These are phyloP conservation scores for Cervus canadensis DNA, from an alignment of 2,113 vertebrate genomes.

Conservation along the genomic window DNA sequence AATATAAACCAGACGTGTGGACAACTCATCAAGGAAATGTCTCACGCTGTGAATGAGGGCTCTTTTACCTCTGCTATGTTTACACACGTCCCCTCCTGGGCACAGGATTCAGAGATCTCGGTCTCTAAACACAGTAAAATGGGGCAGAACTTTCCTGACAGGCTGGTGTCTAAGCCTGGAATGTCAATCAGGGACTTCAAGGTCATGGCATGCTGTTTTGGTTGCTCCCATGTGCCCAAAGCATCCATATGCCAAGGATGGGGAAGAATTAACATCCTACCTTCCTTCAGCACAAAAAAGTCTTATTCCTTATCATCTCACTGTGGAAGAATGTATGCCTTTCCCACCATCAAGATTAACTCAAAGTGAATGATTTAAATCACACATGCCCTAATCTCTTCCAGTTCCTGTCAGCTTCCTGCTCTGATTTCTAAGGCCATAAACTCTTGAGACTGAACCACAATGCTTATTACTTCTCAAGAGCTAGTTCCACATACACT, in stretches of 20 bases:
- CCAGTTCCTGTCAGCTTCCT: not conserved
- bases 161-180: not conserved
- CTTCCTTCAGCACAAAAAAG: not conserved
- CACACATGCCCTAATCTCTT: not conserved
- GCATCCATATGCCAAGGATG: not conserved
- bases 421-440: not conserved
- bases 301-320: not conserved
- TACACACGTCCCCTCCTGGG: conserved; percentile 41
- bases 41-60: conserved; percentile 62
- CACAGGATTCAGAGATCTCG: not conserved
- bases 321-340: not conserved
- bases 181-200: not conserved
- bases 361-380: not conserved
- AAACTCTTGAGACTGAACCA: not conserved
- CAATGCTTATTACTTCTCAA: not conserved
- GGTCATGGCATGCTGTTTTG: not conserved
- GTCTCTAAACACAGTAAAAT: conserved; percentile 53
- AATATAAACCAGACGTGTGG: conserved; percentile 77
- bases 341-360: not conserved
- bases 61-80: conserved; percentile 70
- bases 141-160: not conserved
- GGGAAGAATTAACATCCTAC: not conserved
- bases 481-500: not conserved
- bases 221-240: not conserved
- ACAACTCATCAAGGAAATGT: conserved; percentile 73